A percentile compares a stretch with the other conserved stretches of the same genome.
Evolutionary conservation across 2,888 invertebrate species (phyloP).

Genomic region (Saturnia japonica): DNA sequence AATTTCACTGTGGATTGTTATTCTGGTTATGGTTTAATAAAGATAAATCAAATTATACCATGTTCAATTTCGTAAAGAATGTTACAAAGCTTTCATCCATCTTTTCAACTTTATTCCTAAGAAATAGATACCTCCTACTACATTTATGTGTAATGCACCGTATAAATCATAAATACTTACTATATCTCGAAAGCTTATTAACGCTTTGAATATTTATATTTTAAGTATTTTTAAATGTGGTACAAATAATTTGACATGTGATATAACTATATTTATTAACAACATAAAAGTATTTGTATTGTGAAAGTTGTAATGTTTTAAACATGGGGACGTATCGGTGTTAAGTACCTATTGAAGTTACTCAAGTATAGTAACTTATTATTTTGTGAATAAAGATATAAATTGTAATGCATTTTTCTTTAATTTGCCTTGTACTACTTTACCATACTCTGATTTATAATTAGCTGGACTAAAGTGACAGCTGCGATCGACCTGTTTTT

Average conservation of each 20-base stretch:
- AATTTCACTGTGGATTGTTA: not conserved
- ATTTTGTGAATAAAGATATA: constrained; percentile 1
- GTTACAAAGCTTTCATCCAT: too few relatives aligned
- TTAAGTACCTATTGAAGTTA: not conserved
- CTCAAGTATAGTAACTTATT: not conserved
- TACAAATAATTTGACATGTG: constrained; percentile 27
- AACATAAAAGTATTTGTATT: constrained; percentile 12
- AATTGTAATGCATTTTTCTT: not conserved
- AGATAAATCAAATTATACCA: too few relatives aligned
- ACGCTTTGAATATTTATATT: not conserved
- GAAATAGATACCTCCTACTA: not conserved
- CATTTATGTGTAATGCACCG: not conserved
- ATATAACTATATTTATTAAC: constrained; percentile 24
- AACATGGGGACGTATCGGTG: not conserved
- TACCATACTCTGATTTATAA: too few relatives aligned
- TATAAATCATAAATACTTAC: not conserved
- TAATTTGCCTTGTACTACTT: not conserved
- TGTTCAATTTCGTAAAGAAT: too few relatives aligned
- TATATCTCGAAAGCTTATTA: not conserved
- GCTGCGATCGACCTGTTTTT: too few relatives aligned
- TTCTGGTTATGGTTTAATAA: too few relatives aligned
- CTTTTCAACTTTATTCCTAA: not conserved
- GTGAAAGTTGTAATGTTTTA: constrained; percentile 3
- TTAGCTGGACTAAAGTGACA: too few relatives aligned
- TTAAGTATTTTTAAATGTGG: constrained; percentile 16